A percentile compares a stretch with the other conserved stretches of the same genome.
Evolutionary conservation across 2,888 invertebrate genomes (phyloP).

Genomic region (Dasypogon diadema): DNA sequence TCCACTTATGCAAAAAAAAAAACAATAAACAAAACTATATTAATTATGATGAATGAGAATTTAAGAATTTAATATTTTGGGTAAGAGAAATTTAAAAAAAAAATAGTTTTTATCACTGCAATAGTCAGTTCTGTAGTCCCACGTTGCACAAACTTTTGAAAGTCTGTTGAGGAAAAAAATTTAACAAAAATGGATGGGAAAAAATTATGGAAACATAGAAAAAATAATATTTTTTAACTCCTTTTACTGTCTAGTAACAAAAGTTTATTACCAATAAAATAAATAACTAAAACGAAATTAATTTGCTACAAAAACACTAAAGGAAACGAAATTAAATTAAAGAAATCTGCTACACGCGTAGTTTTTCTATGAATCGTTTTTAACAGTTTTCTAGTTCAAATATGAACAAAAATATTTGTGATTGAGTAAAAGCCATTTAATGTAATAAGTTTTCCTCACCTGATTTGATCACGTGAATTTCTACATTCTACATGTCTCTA

Average conservation of each 20-base stretch:
- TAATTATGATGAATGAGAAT: too few species aligned
- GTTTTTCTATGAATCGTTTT: background rate
- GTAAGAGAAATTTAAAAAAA: too few species aligned
- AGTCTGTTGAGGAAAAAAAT: background rate
- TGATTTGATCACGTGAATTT: slow-evolving; percentile 14
- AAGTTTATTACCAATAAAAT: slow-evolving; percentile 44
- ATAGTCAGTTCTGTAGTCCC: background rate
- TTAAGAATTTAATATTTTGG: too few species aligned
- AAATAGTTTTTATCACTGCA: background rate
- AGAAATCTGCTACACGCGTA: background rate
- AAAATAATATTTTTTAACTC: background rate
- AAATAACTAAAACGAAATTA: slow-evolving; percentile 29
- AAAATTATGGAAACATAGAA: background rate
- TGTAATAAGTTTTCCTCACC: background rate
- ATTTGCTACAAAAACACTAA: slow-evolving; percentile 14
- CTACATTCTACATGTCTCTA: slow-evolving; percentile 30
- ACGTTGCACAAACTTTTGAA: background rate
- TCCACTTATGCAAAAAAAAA: too few species aligned
- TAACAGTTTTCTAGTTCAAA: background rate
- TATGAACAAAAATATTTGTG: slow-evolving; percentile 19
- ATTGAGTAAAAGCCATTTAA: slow-evolving; percentile 6
- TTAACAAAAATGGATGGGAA: background rate
- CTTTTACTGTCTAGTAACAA: slow-evolving; percentile 32
- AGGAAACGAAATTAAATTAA: background rate
- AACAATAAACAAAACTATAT: too few species aligned